A percentile compares a stretch with the other conserved stretches of the same genome.
Evolutionary conservation across 2,888 invertebrate genomes (phyloP).

Genomic region (Cerastis leucographa): DNA sequence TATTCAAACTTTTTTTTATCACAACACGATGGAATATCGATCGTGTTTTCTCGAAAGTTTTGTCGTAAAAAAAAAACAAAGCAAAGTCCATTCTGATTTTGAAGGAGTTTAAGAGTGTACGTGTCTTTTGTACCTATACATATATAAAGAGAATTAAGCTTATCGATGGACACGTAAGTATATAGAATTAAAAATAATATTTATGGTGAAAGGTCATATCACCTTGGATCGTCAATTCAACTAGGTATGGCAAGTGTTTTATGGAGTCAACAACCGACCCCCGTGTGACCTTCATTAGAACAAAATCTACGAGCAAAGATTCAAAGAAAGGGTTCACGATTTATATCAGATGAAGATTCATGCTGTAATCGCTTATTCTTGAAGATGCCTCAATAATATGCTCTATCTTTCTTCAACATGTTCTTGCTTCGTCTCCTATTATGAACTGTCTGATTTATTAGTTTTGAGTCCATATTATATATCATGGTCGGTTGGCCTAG

Average conservation of each 20-base stretch:
- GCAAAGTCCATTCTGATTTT: background rate
- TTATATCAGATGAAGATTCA: conserved; percentile 19
- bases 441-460: conserved; percentile 7
- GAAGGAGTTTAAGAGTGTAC: no score
- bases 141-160: background rate
- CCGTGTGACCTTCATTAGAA: conserved; percentile 12
- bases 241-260: background rate
- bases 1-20: conserved; percentile 25
- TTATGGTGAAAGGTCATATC: conserved; percentile 1
- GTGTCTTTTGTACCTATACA: background rate
- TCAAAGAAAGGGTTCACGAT: conserved; percentile 18
- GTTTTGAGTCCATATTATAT: background rate
- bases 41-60: background rate
- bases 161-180: background rate
- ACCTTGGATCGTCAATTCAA: background rate
- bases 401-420: background rate
- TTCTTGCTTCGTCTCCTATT: background rate
- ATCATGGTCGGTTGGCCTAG: background rate
- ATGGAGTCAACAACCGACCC: conserved; percentile 4
- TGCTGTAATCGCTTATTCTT: conserved; percentile 2
- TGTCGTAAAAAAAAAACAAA: background rate
- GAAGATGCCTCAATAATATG: conserved; percentile 20
- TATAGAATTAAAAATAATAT: background rate
- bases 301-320: conserved; percentile 19
- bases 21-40: conserved; percentile 22